A percentile compares a stretch with the other conserved stretches of the same genome.
Conservation (phyloP, 2,113 vertebrate genomes). For the Dromaius novaehollandiae region DNA sequence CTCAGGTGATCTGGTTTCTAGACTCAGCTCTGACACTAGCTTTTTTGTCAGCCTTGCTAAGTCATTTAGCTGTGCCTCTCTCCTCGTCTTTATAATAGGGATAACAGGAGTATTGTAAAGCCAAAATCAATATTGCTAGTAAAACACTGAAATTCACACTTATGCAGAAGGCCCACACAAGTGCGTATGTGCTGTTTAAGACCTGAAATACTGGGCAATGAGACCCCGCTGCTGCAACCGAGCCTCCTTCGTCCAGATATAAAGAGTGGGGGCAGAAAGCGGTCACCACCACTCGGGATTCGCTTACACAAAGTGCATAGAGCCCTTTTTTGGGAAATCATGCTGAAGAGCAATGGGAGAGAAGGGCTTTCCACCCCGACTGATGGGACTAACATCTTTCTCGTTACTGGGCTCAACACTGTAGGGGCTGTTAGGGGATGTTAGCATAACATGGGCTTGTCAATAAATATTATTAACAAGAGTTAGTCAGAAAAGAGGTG, state of each 20-base stretch:
- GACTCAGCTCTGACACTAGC: neutral
- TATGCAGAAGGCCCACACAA: slow-evolving; percentile 25
- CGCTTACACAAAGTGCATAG: accelerated
- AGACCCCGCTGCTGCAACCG: accelerated
- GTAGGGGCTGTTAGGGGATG: neutral
- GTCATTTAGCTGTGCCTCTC: slow-evolving; percentile 26
- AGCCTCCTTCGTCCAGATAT: neutral
- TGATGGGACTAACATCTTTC: neutral
- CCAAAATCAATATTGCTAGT: slow-evolving; percentile 22
- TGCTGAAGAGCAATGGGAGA: accelerated
- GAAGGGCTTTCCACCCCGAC: neutral
- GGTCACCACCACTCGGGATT: neutral
- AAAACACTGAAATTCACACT: neutral
- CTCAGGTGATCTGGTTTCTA: slow-evolving; percentile 61
- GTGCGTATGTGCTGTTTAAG: neutral
- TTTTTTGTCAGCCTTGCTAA: slow-evolving; percentile 34
- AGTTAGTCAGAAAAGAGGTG: slow-evolving; percentile 1
- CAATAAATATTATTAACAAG: neutral
- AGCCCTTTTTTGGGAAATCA: neutral
- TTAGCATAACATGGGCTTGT: neutral
- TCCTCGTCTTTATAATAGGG: neutral
- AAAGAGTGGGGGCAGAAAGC: neutral
- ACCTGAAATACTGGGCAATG: neutral
- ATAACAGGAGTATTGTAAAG: slow-evolving; percentile 37
- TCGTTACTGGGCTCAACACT: neutral